These are phyloP conservation scores for Apaloderma vittatum DNA, from an alignment of 2,113 vertebrate genomes.

Conservation along the genomic window DNA sequence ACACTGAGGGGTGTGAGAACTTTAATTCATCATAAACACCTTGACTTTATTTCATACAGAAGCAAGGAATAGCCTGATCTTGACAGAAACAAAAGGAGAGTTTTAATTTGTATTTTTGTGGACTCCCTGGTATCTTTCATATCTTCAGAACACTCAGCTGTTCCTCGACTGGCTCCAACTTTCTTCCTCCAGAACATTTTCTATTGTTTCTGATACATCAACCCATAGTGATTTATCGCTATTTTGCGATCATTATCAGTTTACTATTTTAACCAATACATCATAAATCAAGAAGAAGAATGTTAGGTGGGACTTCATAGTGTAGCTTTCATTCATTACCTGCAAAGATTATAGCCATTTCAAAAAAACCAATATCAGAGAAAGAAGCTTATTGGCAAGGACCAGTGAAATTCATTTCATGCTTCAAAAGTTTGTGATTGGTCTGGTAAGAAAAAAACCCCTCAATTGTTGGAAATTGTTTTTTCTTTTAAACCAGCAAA, in stretches of 20 bases:
- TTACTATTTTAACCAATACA: constrained; percentile 80
- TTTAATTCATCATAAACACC: constrained; percentile 35
- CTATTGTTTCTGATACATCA: constrained; percentile 65
- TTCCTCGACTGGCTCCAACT: constrained; percentile 25
- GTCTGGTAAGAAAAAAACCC: constrained; percentile 62
- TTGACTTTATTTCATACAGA: constrained; percentile 10
- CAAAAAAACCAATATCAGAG: constrained; percentile 79
- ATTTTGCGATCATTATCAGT: constrained; percentile 74
- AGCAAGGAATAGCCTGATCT: constrained; percentile 12
- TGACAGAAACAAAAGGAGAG: constrained; percentile 39
- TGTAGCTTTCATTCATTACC: constrained; percentile 83
- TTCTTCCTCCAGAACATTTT: constrained; percentile 62
- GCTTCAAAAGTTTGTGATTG: constrained; percentile 84
- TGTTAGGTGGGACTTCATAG: constrained; percentile 74
- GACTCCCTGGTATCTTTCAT: constrained; percentile 36
- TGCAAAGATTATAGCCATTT: constrained; percentile 82
- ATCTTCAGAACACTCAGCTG: constrained; percentile 38
- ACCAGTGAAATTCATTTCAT: constrained; percentile 84
- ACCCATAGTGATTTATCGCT: constrained; percentile 69
- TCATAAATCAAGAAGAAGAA: constrained; percentile 83
- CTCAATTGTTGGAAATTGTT: constrained; percentile 71
- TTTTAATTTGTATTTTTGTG: constrained; percentile 35
- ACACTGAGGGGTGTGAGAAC: constrained; percentile 12
- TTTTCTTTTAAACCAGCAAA: constrained; percentile 78
- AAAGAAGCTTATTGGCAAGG: constrained; percentile 78